Evolutionary conservation across 1,140 invertebrate species (phyloP).

Genomic region (Pogonognathellus flavescens): DNA sequence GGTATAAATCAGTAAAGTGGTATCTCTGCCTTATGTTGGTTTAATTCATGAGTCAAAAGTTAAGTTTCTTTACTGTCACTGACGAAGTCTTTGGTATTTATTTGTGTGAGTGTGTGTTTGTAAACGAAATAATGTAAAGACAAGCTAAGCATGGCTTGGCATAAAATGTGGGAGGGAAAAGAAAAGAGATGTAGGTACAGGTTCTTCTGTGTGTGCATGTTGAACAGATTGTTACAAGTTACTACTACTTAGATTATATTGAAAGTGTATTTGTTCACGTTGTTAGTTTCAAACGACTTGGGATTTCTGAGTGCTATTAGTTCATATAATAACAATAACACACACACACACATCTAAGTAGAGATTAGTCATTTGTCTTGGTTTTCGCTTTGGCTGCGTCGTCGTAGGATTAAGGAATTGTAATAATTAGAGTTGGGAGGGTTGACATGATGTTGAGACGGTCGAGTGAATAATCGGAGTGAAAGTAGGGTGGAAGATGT

Average conservation of each 20-base stretch:
- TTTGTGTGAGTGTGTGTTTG: constrained; percentile 17
- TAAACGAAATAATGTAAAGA: constrained; percentile 19
- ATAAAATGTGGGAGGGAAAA: constrained; percentile 47
- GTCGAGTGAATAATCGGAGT: constrained; percentile 62
- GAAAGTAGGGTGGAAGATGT: constrained; percentile 62
- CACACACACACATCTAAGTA: not conserved
- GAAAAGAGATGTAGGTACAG: constrained; percentile 9
- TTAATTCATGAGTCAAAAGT: not conserved
- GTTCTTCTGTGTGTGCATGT: not conserved
- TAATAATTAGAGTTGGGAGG: constrained; percentile 59
- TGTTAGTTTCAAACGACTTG: not conserved
- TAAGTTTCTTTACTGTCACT: constrained; percentile 24
- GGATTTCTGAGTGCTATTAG: constrained; percentile 18
- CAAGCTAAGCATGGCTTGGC: constrained; percentile 43
- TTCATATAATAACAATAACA: not conserved
- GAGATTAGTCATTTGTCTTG: constrained; percentile 18
- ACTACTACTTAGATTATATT: constrained; percentile 2
- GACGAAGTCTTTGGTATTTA: not conserved
- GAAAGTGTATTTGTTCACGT: constrained; percentile 41
- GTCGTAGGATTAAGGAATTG: constrained; percentile 41
- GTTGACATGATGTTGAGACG: constrained; percentile 60
- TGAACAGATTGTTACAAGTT: not conserved
- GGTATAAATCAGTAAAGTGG: too few relatives aligned
- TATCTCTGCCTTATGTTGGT: too few relatives aligned
- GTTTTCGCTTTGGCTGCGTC: constrained; percentile 25